Evolutionary conservation across 1,140 invertebrate species (phyloP), one percentile per base, ranked within the genome.

Genomic region (Eupeodes corollae): DNA sequence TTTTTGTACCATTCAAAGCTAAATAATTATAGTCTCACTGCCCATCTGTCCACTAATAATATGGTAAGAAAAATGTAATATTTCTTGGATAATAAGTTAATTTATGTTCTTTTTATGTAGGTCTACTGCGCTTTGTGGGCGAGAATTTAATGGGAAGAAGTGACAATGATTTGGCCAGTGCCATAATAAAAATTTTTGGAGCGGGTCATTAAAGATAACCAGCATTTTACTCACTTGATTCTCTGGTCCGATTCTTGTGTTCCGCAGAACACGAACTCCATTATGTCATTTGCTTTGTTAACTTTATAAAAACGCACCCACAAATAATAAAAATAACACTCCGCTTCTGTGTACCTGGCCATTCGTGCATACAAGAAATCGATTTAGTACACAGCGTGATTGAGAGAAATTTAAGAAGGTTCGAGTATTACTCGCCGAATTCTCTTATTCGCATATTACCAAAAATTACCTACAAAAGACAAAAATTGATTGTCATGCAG

Each of bases 161-260:
- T 44, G 55, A 55, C 14, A 60, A 57, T 45, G 47, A 57, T 33
- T 51, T 60, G 30, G 53, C 56, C 2, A 59, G 53, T 54, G 56
- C 56, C 3, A 14, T 55, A 9, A 10, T 40, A 3, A 55, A 55
- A 53, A 58, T 58, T 46, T n/a, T 46, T 58, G 40, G 21, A 45
- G 14, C 14, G 6, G 19, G 54, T 58, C 19, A 11, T 51, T 32
- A 21, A 12, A n/a, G 47, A 55, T 31, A 33, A 52, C 33, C 46
- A 50, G 46, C 13, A 52, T 26, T 32, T 53, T 42, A 52, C 39
- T n/a, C 35, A 53, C 32, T 41, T 55, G 37, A 49, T 54, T 39
- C 19, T 54, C n/a, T 59, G 58, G 55, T 57, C 51, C 42, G 55
- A 61, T 45, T 55, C 44, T 38, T 62, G 58, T 45, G 50, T 58